A percentile compares a stretch with the other conserved stretches of the same genome.
Evolutionary conservation across 2,888 invertebrate species (phyloP).

Genomic region (Drosophila mettleri): DNA sequence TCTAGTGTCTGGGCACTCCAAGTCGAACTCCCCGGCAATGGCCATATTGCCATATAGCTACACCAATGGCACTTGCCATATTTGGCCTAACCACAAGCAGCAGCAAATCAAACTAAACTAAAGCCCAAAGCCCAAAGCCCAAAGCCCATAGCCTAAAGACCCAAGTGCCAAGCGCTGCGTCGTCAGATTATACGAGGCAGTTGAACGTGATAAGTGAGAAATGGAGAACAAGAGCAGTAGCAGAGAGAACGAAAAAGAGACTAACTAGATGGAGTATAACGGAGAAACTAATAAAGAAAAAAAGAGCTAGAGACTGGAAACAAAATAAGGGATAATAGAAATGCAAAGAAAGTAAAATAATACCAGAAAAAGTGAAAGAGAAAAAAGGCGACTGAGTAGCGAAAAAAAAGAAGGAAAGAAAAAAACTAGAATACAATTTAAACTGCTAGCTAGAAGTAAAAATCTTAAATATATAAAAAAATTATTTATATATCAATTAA

Average conservation of each 20-base stretch:
- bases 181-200: constrained; percentile 31
- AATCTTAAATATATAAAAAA: too few species aligned
- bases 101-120: constrained; percentile 23
- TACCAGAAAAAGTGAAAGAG: too few species aligned
- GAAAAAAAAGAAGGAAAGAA: too few species aligned
- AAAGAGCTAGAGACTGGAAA: background rate
- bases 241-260: background rate
- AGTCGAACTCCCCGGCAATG: constrained; percentile 8
- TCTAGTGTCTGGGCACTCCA: constrained; percentile 76
- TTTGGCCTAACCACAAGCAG: constrained; percentile 54
- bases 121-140: constrained; percentile 14
- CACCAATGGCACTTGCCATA: constrained; percentile 66
- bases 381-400: background rate
- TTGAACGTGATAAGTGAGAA: constrained; percentile 9
- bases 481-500: too few species aligned
- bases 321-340: too few species aligned
- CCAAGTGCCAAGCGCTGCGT: constrained; percentile 9
- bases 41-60: constrained; percentile 6
- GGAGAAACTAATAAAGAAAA: background rate
- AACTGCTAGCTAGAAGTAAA: too few species aligned
- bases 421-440: too few species aligned
- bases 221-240: background rate
- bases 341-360: too few species aligned
- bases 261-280: too few species aligned
- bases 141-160: too few species aligned